phyloP scores from a whole-genome alignment of 2,113 vertebrate species.

The Anseranas semipalmata region DNA sequence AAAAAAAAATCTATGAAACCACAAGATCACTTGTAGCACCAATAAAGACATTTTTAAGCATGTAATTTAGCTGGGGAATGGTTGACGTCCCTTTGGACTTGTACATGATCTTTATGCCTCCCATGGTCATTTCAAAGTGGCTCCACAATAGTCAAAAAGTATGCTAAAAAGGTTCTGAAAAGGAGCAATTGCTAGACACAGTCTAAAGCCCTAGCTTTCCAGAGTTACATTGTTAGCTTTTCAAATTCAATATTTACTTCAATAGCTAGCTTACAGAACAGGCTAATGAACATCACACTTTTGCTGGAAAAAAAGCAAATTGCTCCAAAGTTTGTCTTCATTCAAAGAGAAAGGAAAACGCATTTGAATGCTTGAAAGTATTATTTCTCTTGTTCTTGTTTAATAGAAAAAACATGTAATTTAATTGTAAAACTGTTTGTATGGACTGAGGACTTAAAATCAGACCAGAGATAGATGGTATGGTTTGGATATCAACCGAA shows the following conservation, averaged over 20 bases:
- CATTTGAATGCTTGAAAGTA: neutral
- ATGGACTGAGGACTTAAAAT: neutral
- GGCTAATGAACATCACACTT: neutral
- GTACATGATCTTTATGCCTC: neutral
- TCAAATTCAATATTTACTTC: neutral
- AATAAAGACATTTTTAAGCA: conserved; percentile 21
- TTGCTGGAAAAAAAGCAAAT: neutral
- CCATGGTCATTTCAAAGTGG: neutral
- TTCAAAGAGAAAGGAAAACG: neutral
- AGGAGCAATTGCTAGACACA: neutral
- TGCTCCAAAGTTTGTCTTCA: neutral
- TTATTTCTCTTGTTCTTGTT: neutral
- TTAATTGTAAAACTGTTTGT: neutral
- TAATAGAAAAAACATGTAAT: neutral
- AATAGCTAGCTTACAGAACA: neutral
- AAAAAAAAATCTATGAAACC: neutral
- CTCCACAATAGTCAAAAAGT: neutral
- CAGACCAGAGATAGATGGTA: conserved; percentile 25
- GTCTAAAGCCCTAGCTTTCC: neutral
- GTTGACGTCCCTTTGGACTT: neutral
- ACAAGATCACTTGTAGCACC: neutral
- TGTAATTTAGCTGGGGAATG: neutral
- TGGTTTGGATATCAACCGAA: conserved; percentile 32
- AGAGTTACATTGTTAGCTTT: neutral
- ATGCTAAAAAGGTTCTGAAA: neutral